Evolutionary conservation across 1,140 invertebrate genomes (phyloP).

Genomic region (Drosophila triauraria): DNA sequence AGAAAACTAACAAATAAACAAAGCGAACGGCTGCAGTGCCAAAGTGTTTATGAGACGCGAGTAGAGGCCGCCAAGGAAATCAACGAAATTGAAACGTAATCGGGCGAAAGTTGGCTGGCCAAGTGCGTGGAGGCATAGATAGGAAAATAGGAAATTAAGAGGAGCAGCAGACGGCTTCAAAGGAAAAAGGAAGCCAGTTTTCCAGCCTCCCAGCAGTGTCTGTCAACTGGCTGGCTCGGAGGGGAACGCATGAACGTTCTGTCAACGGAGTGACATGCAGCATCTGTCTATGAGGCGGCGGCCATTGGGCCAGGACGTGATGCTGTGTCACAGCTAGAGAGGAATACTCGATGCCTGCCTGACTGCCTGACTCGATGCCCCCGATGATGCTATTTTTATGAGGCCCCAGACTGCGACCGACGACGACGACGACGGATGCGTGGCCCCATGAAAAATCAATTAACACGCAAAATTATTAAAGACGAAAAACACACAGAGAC

Average conservation of each 20-base stretch:
- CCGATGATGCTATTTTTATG: conserved; percentile 79
- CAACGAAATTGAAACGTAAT: conserved; percentile 79
- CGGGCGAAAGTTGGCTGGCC: conserved; percentile 59
- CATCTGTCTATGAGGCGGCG: conserved; percentile 79
- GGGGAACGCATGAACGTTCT: conserved; percentile 68
- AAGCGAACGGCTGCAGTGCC: conserved; percentile 17
- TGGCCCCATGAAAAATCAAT: conserved; percentile 84
- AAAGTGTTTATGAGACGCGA: conserved; percentile 52
- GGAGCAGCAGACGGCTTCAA: conserved; percentile 57
- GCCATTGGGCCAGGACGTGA: conserved; percentile 74
- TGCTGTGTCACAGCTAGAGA: conserved; percentile 67
- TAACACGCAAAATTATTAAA: conserved; percentile 84
- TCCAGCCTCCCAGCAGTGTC: conserved; percentile 13
- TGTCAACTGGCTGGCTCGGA: conserved; percentile 10
- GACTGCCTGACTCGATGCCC: conserved; percentile 12
- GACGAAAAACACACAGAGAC: conserved; percentile 58
- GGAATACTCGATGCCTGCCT: conserved; percentile 16
- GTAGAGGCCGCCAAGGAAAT: conserved; percentile 17
- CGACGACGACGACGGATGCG: conserved; percentile 73
- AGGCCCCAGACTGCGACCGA: conserved; percentile 54
- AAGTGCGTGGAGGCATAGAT: conserved; percentile 45
- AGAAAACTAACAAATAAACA: conserved; percentile 37
- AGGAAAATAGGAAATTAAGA: conserved; percentile 26
- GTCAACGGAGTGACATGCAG: conserved; percentile 82
- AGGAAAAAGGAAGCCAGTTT: conserved; percentile 61